A percentile compares a stretch with the other conserved stretches of the same genome.
Conservation (phyloP, 2,113 vertebrate genomes). For the Ginglymostoma cirratum region DNA sequence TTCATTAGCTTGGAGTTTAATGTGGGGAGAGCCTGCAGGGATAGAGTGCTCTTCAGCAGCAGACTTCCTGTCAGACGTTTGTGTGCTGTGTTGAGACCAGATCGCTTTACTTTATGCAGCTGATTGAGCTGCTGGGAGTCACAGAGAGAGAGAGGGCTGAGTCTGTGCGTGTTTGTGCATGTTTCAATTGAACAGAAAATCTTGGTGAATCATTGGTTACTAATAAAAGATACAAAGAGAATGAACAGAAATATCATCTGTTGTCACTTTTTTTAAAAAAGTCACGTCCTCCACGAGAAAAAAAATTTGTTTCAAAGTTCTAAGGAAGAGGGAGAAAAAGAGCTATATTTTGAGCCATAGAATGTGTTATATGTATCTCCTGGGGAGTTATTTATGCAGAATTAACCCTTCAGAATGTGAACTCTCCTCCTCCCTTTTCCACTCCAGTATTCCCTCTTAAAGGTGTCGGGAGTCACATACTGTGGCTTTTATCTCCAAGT, state of each 20-base stretch:
- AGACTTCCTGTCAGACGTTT: conserved; percentile 34
- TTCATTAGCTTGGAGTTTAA: conserved; percentile 69
- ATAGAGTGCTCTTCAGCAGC: conserved; percentile 5
- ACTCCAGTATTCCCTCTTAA: background rate
- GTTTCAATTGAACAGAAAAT: background rate
- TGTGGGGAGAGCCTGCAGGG: conserved; percentile 50
- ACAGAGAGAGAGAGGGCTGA: background rate
- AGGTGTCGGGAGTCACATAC: too few relatives aligned
- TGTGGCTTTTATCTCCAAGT: background rate
- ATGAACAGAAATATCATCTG: background rate
- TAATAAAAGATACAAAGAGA: background rate
- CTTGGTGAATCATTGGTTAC: background rate
- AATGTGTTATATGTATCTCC: background rate
- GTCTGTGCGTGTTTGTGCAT: background rate
- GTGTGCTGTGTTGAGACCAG: background rate
- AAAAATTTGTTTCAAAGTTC: background rate
- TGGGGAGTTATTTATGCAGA: background rate
- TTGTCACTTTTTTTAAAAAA: conserved; percentile 14
- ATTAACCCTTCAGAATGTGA: background rate
- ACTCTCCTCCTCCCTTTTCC: background rate
- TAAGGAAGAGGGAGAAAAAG: background rate
- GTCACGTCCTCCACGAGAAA: background rate
- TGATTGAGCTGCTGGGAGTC: background rate
- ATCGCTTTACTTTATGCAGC: background rate
- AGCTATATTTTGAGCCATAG: background rate